Evolutionary conservation across 1,140 invertebrate species (phyloP), one percentile per base, ranked within the genome.

Genomic region (Brachionus calyciflorus): DNA sequence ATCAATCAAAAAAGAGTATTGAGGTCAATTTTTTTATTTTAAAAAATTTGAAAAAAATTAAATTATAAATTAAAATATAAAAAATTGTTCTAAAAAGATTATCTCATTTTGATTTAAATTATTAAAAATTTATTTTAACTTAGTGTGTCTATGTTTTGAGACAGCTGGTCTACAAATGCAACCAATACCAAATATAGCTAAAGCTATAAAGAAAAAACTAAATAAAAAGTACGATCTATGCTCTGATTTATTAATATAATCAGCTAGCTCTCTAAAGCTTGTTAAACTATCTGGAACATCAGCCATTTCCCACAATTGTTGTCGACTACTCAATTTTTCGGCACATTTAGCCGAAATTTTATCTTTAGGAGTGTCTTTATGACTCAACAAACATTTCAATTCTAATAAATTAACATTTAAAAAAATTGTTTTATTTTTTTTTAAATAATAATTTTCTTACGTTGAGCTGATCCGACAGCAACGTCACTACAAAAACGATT

Each of bases 401-500:
- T 73, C 69, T 73, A 19, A 3, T 26, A 28, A 40, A 73, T 51
- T 19, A 30, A 73, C 26, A 70, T 14, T 30, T 12, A 73, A 30
- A 55, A 24, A 19, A 33, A 51, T 21, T 63, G 12, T 6, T 4
- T 30, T 37, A 3, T 63, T 19, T 6, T 5, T 63, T 46, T 44
- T 44, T 40, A 55, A 30, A n/a, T n/a, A n/a, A n/a, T n/a, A n/a
- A n/a, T n/a, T n/a, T n/a, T n/a, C 46, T 73, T 73, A 73, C 69
- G 69, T 40, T 73, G 69, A 12, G 69, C 44, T 81, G 91, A 90
- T 69, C 94, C 94, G 82, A 91, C 90, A 49, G 89, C 87, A 17
- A 96, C 86, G 81, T 91, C 89, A 79, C 88, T 88, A 83, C 95
- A 98, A 81, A 90, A 91, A 80, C 91, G 90, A n/a, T 90, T 86